phyloP scores from a whole-genome alignment of 2,888 invertebrate genomes.

The Zelleria hepariella region DNA sequence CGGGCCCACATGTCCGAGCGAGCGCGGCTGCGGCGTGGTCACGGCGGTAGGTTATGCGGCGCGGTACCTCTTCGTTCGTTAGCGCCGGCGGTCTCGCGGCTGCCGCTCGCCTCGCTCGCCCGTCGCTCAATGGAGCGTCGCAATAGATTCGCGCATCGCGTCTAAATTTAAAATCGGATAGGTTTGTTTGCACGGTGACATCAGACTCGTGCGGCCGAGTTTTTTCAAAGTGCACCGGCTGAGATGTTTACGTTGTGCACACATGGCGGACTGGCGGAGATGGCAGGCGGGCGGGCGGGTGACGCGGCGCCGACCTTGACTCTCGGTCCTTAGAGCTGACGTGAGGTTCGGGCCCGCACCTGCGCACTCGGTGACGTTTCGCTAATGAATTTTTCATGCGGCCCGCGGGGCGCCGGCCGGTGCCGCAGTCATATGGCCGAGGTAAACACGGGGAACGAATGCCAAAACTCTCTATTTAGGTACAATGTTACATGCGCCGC shows the following conservation, averaged over 20 bases:
- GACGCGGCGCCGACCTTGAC: constrained; percentile 44
- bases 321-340: neutral
- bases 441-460: neutral
- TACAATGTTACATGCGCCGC: neutral
- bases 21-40: neutral
- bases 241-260: constrained; percentile 62
- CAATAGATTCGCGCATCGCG: constrained; percentile 51
- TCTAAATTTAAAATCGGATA: constrained; percentile 63
- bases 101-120: constrained; percentile 64
- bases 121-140: constrained; percentile 67
- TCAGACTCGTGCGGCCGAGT: constrained; percentile 45
- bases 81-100: constrained; percentile 54
- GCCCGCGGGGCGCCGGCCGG: neutral
- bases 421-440: neutral
- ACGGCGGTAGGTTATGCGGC: too few relatives aligned
- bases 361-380: neutral
- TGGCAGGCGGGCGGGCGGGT: constrained; percentile 26
- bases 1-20: neutral
- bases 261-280: constrained; percentile 29
- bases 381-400: neutral
- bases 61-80: constrained; percentile 59
- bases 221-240: constrained; percentile 51
- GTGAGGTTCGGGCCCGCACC: neutral
- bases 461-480: constrained; percentile 10
- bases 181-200: constrained; percentile 65